Evolutionary conservation across 2,797 vertebrate species (phyloP).

Genomic region (Enteromius radiatus): DNA sequence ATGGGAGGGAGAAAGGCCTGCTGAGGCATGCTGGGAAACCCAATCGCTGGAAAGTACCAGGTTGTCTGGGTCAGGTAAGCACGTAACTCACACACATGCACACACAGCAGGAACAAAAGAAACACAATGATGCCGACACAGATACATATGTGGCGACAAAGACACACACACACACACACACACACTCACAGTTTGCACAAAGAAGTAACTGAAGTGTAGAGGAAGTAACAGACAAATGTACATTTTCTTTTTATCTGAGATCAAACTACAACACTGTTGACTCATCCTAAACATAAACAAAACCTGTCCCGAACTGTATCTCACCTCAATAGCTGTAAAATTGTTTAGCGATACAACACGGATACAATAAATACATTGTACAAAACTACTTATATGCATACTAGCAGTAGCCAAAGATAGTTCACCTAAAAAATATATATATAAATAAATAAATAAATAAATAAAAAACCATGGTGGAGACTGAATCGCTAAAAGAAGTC

Average conservation of each 20-base stretch:
- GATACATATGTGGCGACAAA: constrained; percentile 36
- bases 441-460: too few species aligned
- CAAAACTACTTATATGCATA: not conserved
- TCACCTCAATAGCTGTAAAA: not conserved
- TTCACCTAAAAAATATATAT: too few species aligned
- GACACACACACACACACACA: constrained; percentile 13
- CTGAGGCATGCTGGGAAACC: constrained; percentile 75
- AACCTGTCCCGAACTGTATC: not conserved
- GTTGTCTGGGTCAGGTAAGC: constrained; percentile 59
- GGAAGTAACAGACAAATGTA: not conserved
- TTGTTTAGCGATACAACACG: not conserved
- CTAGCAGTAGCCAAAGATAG: too few species aligned
- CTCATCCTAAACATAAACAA: not conserved
- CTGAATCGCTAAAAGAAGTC: too few species aligned
- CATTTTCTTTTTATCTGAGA: not conserved
- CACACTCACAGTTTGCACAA: not conserved
- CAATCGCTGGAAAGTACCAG: constrained; percentile 79
- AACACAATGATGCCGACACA: constrained; percentile 37
- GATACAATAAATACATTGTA: not conserved
- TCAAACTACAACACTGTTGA: not conserved
- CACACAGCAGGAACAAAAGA: constrained; percentile 33
- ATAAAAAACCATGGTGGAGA: too few species aligned
- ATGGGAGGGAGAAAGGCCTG: constrained; percentile 69
- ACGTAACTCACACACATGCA: constrained; percentile 21
- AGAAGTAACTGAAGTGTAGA: not conserved